Percentiles rank a stretch among this genome's conserved stretches.
Conservation (phyloP, 2,888 invertebrate genomes). For the Pollenia amentaria region DNA sequence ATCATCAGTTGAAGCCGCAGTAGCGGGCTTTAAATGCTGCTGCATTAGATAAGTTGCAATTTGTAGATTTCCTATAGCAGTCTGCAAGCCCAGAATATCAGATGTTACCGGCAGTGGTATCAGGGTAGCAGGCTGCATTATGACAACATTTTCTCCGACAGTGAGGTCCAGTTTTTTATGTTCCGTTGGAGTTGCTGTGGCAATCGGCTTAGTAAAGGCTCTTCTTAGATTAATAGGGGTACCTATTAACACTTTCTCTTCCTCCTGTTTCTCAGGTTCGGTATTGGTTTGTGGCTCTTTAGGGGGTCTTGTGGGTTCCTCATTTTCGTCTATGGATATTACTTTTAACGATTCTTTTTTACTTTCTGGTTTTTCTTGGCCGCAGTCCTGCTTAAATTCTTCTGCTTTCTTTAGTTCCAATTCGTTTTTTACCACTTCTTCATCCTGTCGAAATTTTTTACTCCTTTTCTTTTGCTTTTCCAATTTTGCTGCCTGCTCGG, state of each 20-base stretch:
- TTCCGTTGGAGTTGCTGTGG: constrained; percentile 60
- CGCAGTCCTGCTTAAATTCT: neutral
- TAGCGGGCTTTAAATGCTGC: constrained; percentile 79
- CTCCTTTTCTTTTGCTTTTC: constrained; percentile 87
- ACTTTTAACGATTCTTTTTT: constrained; percentile 76
- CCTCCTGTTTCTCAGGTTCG: constrained; percentile 70
- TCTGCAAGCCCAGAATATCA: constrained; percentile 83
- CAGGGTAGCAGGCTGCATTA: constrained; percentile 84
- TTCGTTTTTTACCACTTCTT: constrained; percentile 24
- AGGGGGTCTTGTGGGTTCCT: neutral
- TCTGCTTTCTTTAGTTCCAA: neutral
- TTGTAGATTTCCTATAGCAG: constrained; percentile 83
- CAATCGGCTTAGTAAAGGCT: constrained; percentile 80
- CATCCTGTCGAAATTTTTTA: constrained; percentile 77
- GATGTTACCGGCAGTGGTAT: constrained; percentile 84
- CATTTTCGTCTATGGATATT: constrained; percentile 77
- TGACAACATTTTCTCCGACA: constrained; percentile 76
- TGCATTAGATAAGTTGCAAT: constrained; percentile 84
- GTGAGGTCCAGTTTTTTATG: constrained; percentile 1
- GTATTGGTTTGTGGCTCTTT: constrained; percentile 24
- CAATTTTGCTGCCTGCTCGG: constrained; percentile 89
- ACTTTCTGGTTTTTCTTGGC: neutral
- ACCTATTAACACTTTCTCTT: constrained; percentile 83
- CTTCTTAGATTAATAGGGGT: constrained; percentile 83
- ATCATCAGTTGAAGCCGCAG: constrained; percentile 75